Conservation (phyloP, 2,888 invertebrate genomes). For the Ramazzottius varieornatus region DNA sequence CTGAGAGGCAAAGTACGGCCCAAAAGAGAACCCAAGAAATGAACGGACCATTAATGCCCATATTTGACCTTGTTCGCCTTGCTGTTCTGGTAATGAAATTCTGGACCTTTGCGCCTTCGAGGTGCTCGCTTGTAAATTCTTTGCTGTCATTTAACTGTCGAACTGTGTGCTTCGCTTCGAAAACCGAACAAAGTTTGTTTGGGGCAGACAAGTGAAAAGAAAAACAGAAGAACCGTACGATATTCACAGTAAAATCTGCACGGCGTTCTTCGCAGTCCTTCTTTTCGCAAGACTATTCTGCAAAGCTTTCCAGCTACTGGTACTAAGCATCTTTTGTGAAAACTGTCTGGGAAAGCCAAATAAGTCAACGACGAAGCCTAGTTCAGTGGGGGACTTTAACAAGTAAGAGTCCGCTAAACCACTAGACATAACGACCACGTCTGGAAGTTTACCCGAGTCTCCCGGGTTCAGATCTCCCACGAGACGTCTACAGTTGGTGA, state of each 20-base stretch:
- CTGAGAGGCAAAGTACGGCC: slow-evolving; percentile 7
- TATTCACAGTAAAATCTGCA: not conserved
- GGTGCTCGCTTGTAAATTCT: no score
- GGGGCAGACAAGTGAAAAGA: no score
- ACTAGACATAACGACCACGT: not conserved
- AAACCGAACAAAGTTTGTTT: no score
- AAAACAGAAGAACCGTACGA: no score
- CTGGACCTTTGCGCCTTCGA: no score
- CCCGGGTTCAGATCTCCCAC: not conserved
- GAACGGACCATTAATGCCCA: no score
- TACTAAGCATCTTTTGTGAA: not conserved
- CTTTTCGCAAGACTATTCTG: not conserved
- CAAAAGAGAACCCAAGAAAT: no score
- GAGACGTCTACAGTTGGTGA: not conserved
- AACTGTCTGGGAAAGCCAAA: not conserved
- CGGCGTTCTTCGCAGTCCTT: not conserved
- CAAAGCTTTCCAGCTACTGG: not conserved
- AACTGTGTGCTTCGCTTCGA: no score
- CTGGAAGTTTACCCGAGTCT: not conserved
- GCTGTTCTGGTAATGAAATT: no score
- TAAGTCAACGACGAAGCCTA: not conserved
- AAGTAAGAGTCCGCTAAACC: not conserved
- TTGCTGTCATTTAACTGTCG: no score
- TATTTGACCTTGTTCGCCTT: no score
- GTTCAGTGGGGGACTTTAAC: not conserved